These are phyloP conservation scores for Chinchilla lanigera DNA, from an alignment of 2,113 vertebrate genomes.

Conservation along the genomic window DNA sequence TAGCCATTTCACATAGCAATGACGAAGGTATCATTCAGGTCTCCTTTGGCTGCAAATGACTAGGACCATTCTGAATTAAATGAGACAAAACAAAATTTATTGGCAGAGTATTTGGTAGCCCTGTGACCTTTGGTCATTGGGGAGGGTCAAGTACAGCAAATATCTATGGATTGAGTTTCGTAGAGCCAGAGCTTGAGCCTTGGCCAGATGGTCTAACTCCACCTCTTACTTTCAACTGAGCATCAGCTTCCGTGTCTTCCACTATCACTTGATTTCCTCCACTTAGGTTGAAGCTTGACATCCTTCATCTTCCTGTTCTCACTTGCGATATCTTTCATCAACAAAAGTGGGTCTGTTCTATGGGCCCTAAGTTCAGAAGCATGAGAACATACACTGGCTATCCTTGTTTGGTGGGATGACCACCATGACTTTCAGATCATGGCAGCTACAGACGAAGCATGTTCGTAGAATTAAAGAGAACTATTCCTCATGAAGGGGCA, in stretches of 20 bases:
- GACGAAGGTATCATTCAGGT: background rate
- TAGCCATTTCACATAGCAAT: background rate
- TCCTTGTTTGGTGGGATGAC: background rate
- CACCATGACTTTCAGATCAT: background rate
- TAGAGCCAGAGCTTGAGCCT: too few species aligned
- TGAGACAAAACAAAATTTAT: background rate
- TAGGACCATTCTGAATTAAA: background rate
- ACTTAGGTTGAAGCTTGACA: background rate
- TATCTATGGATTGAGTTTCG: background rate
- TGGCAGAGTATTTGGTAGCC: background rate
- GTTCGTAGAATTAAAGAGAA: too few species aligned
- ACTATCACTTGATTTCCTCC: background rate
- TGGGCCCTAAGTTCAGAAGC: background rate
- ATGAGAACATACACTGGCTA: background rate
- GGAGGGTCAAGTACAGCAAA: too few species aligned
- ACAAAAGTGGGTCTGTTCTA: background rate
- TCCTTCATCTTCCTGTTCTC: background rate
- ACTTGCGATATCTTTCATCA: background rate
- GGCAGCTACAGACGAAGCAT: background rate
- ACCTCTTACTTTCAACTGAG: background rate
- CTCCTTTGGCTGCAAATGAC: background rate
- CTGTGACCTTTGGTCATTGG: background rate
- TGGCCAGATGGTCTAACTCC: too few species aligned
- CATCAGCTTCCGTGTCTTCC: background rate
- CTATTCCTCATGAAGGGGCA: background rate